Conservation (phyloP, 2,797 vertebrate genomes). For the Xiphorhynchus erythropygius region DNA sequence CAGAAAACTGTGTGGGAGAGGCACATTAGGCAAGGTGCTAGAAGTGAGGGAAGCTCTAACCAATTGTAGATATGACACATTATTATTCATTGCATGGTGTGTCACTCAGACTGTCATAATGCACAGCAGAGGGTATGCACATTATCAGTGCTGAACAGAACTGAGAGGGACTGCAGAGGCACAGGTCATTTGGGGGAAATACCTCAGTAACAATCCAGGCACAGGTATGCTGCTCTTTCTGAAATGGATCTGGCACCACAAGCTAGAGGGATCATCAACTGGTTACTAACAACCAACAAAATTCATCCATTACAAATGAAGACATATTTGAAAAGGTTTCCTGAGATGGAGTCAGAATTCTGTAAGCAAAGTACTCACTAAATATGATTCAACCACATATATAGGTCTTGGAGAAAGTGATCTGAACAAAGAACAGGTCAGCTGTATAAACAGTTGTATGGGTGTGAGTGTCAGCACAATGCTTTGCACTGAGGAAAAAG, state of each 20-base stretch:
- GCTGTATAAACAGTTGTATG: accelerated
- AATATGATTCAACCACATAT: background rate
- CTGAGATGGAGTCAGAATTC: background rate
- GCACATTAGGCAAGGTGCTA: slow-evolving; percentile 21
- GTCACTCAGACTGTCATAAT: slow-evolving; percentile 1
- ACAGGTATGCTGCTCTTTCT: background rate
- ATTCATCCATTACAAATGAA: background rate
- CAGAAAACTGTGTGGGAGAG: slow-evolving; percentile 37
- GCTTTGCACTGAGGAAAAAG: background rate
- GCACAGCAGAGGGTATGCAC: background rate
- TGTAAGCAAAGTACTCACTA: background rate
- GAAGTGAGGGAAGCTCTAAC: slow-evolving; percentile 8
- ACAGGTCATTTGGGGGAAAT: background rate
- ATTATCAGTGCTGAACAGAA: background rate
- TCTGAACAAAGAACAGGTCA: background rate
- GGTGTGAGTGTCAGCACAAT: background rate
- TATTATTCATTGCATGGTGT: background rate
- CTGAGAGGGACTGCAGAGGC: background rate
- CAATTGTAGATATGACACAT: slow-evolving; percentile 5
- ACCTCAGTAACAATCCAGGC: background rate
- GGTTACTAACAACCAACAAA: background rate
- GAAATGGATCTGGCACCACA: background rate
- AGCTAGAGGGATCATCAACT: background rate
- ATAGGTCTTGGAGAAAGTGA: background rate
- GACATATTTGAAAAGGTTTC: background rate